phyloP scores from a whole-genome alignment of 2,888 invertebrate genomes.

The Tethea ocularis region DNA sequence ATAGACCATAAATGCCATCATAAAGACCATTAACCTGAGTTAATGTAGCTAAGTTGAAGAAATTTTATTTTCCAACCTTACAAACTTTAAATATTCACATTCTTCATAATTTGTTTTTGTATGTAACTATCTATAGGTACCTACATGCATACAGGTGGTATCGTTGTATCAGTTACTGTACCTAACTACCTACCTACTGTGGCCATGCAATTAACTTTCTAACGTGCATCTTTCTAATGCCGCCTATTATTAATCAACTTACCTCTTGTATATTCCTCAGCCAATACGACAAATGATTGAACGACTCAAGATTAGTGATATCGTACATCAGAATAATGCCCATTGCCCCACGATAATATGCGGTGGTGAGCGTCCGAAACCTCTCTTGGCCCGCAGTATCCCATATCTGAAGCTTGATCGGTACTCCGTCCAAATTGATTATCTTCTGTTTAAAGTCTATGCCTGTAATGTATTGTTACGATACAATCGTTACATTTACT shows the following conservation, averaged over 20 bases:
- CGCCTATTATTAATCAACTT: constrained; percentile 30
- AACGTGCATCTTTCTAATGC: neutral
- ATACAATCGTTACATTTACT: constrained; percentile 5
- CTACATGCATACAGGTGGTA: neutral
- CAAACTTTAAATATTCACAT: no score
- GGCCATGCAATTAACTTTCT: constrained; percentile 1
- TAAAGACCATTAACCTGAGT: no score
- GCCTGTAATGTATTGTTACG: constrained; percentile 80
- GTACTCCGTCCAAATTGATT: constrained; percentile 93
- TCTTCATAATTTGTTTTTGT: no score
- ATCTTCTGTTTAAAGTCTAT: constrained; percentile 96
- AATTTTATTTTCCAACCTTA: no score
- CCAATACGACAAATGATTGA: constrained; percentile 95
- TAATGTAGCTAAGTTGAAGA: no score
- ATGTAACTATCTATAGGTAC: no score
- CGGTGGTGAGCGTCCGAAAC: constrained; percentile 93
- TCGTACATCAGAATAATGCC: constrained; percentile 96
- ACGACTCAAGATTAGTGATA: constrained; percentile 94
- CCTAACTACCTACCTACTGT: no score
- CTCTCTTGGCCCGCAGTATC: constrained; percentile 92
- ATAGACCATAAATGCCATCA: no score
- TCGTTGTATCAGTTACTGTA: neutral
- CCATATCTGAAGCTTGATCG: constrained; percentile 94
- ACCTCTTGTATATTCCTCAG: constrained; percentile 95
- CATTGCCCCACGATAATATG: constrained; percentile 95